Percentiles rank a stretch among this genome's conserved stretches.
These are phyloP conservation scores for Anser brachyrhynchus DNA, from an alignment of 2,113 vertebrate species.

Conservation along the genomic window DNA sequence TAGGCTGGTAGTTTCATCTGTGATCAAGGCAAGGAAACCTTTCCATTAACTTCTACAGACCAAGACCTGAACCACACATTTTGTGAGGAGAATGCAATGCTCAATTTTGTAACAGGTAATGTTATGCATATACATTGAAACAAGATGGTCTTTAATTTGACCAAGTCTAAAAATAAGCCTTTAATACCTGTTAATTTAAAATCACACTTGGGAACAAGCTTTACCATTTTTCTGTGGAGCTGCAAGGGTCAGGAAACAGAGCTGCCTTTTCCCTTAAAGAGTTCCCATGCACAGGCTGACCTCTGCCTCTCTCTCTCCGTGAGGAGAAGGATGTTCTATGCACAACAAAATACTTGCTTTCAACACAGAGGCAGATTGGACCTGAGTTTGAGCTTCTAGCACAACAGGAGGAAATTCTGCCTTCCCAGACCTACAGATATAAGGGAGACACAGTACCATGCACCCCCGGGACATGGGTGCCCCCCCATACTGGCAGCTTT, in stretches of 20 bases:
- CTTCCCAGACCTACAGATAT: not conserved
- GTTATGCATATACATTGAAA: constrained; percentile 17
- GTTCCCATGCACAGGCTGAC: not conserved
- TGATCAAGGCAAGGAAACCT: not conserved
- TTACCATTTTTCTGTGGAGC: not conserved
- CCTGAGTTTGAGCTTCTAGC: rapidly evolving
- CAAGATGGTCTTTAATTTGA: not conserved
- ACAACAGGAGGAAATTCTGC: not conserved
- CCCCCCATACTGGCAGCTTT: not conserved
- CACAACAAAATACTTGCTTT: not conserved
- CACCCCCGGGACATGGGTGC: not conserved
- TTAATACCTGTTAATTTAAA: constrained; percentile 7
- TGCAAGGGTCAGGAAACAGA: not conserved
- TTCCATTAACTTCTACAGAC: not conserved
- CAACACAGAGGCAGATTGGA: rapidly evolving
- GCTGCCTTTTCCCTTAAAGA: not conserved
- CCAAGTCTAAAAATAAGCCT: not conserved
- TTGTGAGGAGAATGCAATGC: not conserved
- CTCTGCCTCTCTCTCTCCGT: not conserved
- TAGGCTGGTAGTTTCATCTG: not conserved
- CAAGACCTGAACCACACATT: not conserved
- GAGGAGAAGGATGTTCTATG: rapidly evolving
- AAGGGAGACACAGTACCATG: not conserved
- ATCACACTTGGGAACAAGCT: not conserved
- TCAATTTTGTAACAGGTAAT: not conserved